Percentiles rank a stretch among this genome's conserved stretches.
Conservation (phyloP, 2,797 vertebrate genomes). For the Scleropages formosus region DNA sequence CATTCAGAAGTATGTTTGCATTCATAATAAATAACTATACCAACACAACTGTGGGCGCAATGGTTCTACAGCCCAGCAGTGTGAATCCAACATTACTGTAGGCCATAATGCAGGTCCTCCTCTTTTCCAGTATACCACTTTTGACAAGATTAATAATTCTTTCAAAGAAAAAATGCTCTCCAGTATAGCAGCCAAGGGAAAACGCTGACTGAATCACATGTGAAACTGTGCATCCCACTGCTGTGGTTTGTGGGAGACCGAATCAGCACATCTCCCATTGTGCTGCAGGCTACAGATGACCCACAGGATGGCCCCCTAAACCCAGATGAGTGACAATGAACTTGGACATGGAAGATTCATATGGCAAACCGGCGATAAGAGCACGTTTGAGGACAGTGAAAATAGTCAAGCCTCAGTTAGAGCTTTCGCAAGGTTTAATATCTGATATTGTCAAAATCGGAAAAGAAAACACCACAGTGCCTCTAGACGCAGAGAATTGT, state of each 20-base stretch:
- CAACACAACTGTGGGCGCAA: no score
- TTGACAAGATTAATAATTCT: no score
- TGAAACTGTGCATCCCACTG: background rate
- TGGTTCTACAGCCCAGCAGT: no score
- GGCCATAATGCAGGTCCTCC: no score
- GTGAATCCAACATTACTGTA: no score
- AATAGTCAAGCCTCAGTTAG: conserved; percentile 1
- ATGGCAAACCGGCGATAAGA: conserved; percentile 1
- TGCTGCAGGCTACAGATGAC: conserved; percentile 10
- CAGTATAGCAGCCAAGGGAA: no score
- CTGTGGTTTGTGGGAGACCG: conserved; percentile 19
- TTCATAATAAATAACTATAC: no score
- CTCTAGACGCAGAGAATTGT: background rate
- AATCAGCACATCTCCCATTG: background rate
- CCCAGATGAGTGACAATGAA: conserved; percentile 26
- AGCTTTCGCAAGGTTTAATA: background rate
- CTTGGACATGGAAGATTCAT: conserved; percentile 2
- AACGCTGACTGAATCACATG: background rate
- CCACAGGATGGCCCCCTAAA: conserved; percentile 7
- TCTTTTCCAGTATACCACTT: no score
- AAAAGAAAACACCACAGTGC: background rate
- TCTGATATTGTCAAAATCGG: background rate
- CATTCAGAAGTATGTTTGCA: no score
- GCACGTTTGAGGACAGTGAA: conserved; percentile 9
- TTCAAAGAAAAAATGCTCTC: no score